Evolutionary conservation across 2,797 vertebrate genomes (phyloP), one percentile per base, ranked within the genome.

Genomic region (Bradypodion ventrale): DNA sequence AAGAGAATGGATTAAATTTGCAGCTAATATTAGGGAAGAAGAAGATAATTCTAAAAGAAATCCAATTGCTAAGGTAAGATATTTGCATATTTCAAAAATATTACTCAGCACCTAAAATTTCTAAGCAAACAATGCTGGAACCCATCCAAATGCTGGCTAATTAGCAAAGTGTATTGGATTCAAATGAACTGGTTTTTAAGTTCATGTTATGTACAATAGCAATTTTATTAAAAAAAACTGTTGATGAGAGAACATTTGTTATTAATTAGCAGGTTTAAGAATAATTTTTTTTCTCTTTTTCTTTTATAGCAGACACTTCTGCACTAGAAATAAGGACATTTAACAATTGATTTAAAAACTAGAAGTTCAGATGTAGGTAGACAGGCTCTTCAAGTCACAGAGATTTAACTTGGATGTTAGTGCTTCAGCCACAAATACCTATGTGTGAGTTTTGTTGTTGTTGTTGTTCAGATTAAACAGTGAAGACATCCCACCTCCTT

Each of bases 1-100:
- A 93, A 96, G 98, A 76, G 97, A 98, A 82, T 99, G 98, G 98
- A 95, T 99, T 91, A 95, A 97, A 89, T 98, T 98, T 90, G 97
- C 98, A 1, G 85, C 95, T 0, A 96, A 95, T 74, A 93, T 98
- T 52, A 70, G 60, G 44, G 98, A 99, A 92, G 98, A 97, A 79
- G 90, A 87, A 12, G 95, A 98, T 92, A 98, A 98, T 91, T 97
- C 94, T 2, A 84, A 96, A 8, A 94, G 83, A 80, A 90, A 94
- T 29, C 97, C 91, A 37, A 97, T 99, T 81, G 97, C 98, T 87
- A 98, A 92, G 95, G 98, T 99, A 89, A 97, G 97, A 95, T 85
- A 29, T 63, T 77, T 89, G 21, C 19, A 52, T 60, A 84, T 13
- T 29, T 72, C 5, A 69, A 25, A 66, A 27, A 4, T 37, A 15